Evolutionary conservation across 2,113 vertebrate species (phyloP).

Genomic region (Hiodon alosoides): DNA sequence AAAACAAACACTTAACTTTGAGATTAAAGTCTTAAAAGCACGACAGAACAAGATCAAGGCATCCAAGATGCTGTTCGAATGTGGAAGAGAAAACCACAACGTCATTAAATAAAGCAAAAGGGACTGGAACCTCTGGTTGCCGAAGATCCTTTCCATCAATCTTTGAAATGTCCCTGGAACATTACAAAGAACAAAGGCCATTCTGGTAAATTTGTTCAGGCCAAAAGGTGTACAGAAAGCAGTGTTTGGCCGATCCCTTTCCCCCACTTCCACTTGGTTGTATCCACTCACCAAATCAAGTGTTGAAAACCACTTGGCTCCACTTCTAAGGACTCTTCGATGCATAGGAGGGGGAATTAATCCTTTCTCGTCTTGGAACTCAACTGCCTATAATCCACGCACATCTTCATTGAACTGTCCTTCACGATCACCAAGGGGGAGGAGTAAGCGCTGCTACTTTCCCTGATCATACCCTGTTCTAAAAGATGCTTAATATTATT

Average conservation of each 20-base stretch:
- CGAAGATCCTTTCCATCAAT: no score
- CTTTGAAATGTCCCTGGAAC: no score
- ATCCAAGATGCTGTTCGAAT: no score
- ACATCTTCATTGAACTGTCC: slow-evolving; percentile 2
- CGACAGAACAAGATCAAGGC: no score
- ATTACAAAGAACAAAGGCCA: no score
- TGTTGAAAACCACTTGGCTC: background rate
- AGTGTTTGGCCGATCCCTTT: background rate
- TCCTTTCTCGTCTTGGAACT: slow-evolving; percentile 12
- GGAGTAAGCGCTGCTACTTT: slow-evolving; percentile 3
- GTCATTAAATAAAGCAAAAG: no score
- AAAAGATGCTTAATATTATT: slow-evolving; percentile 6
- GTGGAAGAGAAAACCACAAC: no score
- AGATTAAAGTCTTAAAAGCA: no score
- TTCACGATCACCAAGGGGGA: slow-evolving; percentile 5
- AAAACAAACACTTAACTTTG: no score
- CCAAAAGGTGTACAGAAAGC: slow-evolving; percentile 12
- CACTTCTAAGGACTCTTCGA: slow-evolving; percentile 3
- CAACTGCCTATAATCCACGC: slow-evolving; percentile 13
- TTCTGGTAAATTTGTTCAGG: no score
- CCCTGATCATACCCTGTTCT: background rate
- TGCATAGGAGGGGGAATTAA: background rate
- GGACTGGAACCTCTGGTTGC: no score
- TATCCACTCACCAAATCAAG: slow-evolving; percentile 5
- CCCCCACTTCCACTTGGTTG: slow-evolving; percentile 8